Base-by-base conservation (phyloP, 2,888 invertebrate genomes). In the Barypeithes pellucidus region DNA sequence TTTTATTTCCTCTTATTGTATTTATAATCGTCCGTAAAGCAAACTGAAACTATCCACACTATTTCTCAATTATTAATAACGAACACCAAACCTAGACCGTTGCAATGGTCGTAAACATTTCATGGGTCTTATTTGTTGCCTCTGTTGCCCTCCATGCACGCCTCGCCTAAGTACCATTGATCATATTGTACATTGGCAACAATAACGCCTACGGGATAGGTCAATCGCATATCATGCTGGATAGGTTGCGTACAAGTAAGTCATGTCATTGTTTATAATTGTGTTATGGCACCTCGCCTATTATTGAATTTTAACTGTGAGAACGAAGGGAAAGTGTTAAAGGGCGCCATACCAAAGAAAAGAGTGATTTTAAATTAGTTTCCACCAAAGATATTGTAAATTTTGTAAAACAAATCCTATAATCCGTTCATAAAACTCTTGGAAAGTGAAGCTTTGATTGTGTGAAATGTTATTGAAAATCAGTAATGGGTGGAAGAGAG, bases 121-220 rank as follows among this genome's bases (percentile, higher is more conserved):
- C 73, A 68, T 16, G 47, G 61, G 18, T 54, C 52, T 73, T 69
- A 73, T 73, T 73, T 73, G 73, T n/a, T 73, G 73, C 73, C 73
- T 66, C 73, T 73, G 73, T 73, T 73, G 69, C 66, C 59, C 73
- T 59, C 69, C 66, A 50, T 73, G 69, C 69, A 73, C 73, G 65
- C 73, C 73, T 69, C 47, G 52, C 66, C 69, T 69, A 73, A 57
- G 45, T 50, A 63, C 68, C 73, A 68, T 73, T 65, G 61, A 68
- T 68, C 68, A 68, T 68, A 61, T 60, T 60, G 45, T 61, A 29
- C 45, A 66, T 73, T 52, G 36, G 65, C 66, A 73, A 69, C 69
- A 69, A 68, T 69, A 73, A 18, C 73, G 73, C 73, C 73, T 66
- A 73, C 73, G 5, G 29, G 47, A 59, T 68, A 63, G 67, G 62